Evolutionary conservation across 2,888 invertebrate genomes (phyloP), one percentile per base, ranked within the genome.

Genomic region (Agrotis exclamationis): DNA sequence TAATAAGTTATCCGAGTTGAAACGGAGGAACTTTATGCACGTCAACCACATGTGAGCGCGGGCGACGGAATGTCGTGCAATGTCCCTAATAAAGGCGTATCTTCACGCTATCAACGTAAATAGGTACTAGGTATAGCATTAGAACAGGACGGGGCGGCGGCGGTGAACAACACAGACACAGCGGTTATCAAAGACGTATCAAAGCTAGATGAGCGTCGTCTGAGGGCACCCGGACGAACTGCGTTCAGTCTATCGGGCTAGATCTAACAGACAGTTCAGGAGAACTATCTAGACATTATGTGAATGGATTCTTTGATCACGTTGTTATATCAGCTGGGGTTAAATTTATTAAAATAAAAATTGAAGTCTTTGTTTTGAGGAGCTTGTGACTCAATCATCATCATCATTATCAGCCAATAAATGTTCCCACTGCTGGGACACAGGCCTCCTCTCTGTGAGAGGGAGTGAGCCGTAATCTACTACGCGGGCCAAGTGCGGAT

Each of bases 101-200:
- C 13, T 56, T 16, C 13, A 20, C n/a, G 22, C 18, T 16, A 13
- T n/a, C 18, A 24, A 56, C 6, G 0, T 14, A 33, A 56, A 33
- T 56, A 20, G 16, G 9, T 20, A 20, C 3, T 56, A 20, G 16
- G 9, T 20, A 20, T 4, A 20, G 33, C 53, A 50, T 18, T n/a
- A 63, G 16, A 44, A 24, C 18, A 24, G 18, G 24, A 64, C 45
- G 28, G 28, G 28, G 44, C 18, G 22, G 13, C 39, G 22, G 11
- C 53, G 47, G 45, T n/a, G n/a, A 54, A n/a, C 48, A 33, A 60
- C 47, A 59, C 20, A 53, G 24, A 33, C 22, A 70, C 33, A 72
- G 20, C n/a, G 13, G n/a, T 45, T 64, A 76, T 76, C 76, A 66
- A 58, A 74, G 65, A 72, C 65, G 14, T 22, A 62, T 65, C 66